Base-by-base conservation (phyloP, 2,797 vertebrate genomes). In the Aulostomus chinensis region DNA sequence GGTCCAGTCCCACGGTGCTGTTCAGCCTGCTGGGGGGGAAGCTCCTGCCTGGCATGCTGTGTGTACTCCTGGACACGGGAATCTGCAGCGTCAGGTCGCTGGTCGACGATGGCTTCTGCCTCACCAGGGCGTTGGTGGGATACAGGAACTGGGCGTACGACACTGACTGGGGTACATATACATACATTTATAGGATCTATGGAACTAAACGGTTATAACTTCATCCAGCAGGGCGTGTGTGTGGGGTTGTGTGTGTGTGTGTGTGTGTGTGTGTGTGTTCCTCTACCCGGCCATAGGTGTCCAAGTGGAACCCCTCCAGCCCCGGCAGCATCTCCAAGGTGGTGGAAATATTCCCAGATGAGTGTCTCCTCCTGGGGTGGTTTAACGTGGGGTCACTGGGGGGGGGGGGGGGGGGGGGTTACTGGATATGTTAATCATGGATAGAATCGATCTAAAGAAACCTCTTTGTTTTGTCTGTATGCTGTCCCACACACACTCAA, bases 101-200 rank as follows among this genome's bases (percentile, higher is more conserved):
- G 81, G 67, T 4, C 59, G 77, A 87, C 20, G 48, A 76, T 2
- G 52, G 95, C 87, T 95, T 96, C 73, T 91, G 92, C 35, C 90
- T 83, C 24, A 95, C 93, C 24, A 99, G 87, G 12, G 96, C 97
- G 0, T 99, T 96, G 16, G 96, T 99, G 0, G 97, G 94, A 37
- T 94, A 96, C 33, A 99, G 76, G 85, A 96, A 98, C 84, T 90
- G 92, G 55, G 96, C 95, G 49, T 99, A 99, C 11, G 97, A 99
- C 71, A 99, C 96, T 0, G 97, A 94, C 97, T 99, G 59, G 33
- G 34, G 63, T 49, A n/a, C n/a, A n/a, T n/a, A n/a, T n/a, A n/a
- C n/a, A n/a, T n/a, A n/a, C n/a, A n/a, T n/a, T n/a, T n/a, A n/a
- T n/a, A n/a, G n/a, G n/a, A n/a, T n/a, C n/a, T n/a, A n/a, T n/a